Conservation (phyloP, 2,888 invertebrate genomes). For the Platycheirus rosarum region DNA sequence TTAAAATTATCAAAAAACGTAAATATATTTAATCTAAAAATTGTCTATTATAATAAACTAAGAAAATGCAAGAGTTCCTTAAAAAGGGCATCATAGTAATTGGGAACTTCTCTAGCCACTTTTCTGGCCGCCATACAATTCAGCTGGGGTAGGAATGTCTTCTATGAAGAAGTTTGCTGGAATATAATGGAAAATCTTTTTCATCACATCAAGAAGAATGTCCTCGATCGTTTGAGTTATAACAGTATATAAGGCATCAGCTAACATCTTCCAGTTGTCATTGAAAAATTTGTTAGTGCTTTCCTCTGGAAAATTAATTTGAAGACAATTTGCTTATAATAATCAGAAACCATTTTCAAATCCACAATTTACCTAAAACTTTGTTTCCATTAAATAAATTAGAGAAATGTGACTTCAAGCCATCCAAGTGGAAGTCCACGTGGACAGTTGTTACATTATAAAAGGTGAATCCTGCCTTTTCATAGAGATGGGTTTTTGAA, state of each 20-base stretch:
- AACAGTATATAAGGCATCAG: constrained; percentile 88
- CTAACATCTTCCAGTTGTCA: constrained; percentile 88
- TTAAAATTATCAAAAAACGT: no score
- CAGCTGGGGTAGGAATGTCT: constrained; percentile 84
- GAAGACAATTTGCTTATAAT: no score
- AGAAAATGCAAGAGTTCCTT: no score
- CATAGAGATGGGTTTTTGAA: constrained; percentile 86
- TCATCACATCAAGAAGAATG: constrained; percentile 87
- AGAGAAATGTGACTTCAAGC: constrained; percentile 87
- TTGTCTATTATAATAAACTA: no score
- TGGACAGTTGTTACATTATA: constrained; percentile 87
- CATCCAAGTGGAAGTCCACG: constrained; percentile 87
- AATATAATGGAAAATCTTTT: constrained; percentile 87
- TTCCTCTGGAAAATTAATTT: constrained; percentile 84
- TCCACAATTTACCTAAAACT: constrained; percentile 85
- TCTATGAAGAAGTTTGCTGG: constrained; percentile 88
- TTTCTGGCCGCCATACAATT: constrained; percentile 78
- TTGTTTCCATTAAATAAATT: constrained; percentile 89
- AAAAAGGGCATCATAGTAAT: no score
- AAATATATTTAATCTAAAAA: no score
- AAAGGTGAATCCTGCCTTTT: constrained; percentile 86
- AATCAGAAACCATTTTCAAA: background rate
- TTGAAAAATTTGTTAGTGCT: constrained; percentile 89
- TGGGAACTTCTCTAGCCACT: no score
- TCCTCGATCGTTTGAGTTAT: constrained; percentile 88